Percentiles rank a stretch among this genome's conserved stretches.
Evolutionary conservation across 2,797 vertebrate genomes (phyloP).

Genomic region (Helostoma temminkii): DNA sequence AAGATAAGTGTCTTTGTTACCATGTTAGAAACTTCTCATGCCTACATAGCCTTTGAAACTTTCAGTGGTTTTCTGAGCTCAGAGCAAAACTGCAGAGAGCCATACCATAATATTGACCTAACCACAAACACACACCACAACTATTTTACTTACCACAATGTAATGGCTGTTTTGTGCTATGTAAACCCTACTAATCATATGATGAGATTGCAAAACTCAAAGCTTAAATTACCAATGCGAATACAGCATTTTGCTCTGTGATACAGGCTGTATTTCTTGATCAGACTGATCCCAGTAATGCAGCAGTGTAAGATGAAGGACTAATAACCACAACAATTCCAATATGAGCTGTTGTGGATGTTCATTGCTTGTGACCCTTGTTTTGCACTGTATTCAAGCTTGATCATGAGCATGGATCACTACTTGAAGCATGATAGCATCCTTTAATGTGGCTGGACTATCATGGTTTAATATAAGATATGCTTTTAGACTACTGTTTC

Average conservation of each 20-base stretch:
- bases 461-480: neutral
- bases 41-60: conserved; percentile 19
- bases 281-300: neutral
- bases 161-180: conserved; percentile 21
- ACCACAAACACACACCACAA: conserved; percentile 39
- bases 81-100: conserved; percentile 31
- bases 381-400: neutral
- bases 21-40: conserved; percentile 16
- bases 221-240: neutral
- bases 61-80: conserved; percentile 22
- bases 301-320: neutral
- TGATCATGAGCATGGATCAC: neutral
- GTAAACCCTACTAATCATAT: neutral
- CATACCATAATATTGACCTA: conserved; percentile 8
- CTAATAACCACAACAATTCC: neutral
- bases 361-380: neutral
- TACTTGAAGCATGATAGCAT: neutral
- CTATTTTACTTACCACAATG: conserved; percentile 25
- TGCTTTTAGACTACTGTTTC: neutral
- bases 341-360: neutral
- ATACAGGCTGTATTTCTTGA: conserved; percentile 1
- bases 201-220: neutral
- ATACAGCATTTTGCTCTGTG: neutral
- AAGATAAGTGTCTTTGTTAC: neutral
- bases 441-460: neutral